Percentiles rank a stretch among this genome's conserved stretches.
Conservation (phyloP, 2,113 vertebrate species). For the Cyprinodon brontotheroides region DNA sequence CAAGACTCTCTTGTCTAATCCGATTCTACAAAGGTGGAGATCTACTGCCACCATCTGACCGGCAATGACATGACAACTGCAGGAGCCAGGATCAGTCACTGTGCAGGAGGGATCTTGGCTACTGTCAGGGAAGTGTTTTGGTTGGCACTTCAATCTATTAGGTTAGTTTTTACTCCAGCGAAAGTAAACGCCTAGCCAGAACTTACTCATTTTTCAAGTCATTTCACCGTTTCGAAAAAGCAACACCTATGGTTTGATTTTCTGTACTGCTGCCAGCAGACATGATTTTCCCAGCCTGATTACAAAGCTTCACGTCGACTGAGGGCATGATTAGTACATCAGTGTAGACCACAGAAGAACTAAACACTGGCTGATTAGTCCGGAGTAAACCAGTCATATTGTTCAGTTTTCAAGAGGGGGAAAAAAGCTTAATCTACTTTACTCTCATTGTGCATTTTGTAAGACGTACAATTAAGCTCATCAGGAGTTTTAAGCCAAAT, state of each 20-base stretch:
- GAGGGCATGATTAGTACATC: conserved; percentile 22
- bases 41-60: conserved; percentile 73
- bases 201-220: conserved; percentile 40
- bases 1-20: conserved; percentile 65
- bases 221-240: conserved; percentile 31
- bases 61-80: conserved; percentile 58
- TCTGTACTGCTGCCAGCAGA: conserved; percentile 13
- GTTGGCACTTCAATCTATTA: conserved; percentile 48
- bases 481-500: not conserved
- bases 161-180: conserved; percentile 44
- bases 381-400: not conserved
- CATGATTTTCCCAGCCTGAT: conserved; percentile 22
- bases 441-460: no score
- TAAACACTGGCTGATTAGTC: conserved; percentile 8
- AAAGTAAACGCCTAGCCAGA: conserved; percentile 20
- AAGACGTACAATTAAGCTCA: no score
- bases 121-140: conserved; percentile 21
- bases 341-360: not conserved
- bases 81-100: conserved; percentile 53
- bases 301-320: conserved; percentile 21
- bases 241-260: conserved; percentile 18
- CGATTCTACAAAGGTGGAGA: conserved; percentile 38
- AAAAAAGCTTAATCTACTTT: not conserved
- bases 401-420: not conserved
- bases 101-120: conserved; percentile 35